Percentiles rank a stretch among this genome's conserved stretches.
Conservation (phyloP, 2,797 vertebrate species). For the Limnodromus scolopaceus region DNA sequence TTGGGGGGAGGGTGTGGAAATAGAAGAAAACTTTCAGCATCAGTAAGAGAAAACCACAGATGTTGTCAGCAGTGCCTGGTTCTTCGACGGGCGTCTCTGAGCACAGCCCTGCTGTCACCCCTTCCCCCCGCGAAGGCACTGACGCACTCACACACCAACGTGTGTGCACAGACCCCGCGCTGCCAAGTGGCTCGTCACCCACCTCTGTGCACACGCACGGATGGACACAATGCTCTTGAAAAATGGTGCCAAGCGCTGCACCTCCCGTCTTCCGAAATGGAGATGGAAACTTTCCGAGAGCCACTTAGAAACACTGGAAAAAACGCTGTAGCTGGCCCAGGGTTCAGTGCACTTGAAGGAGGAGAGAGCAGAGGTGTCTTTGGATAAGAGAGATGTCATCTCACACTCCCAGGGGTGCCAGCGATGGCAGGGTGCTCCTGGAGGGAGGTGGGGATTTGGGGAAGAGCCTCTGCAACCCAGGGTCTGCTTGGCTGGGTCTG, state of each 20-base stretch:
- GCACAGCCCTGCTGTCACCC: background rate
- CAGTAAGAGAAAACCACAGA: background rate
- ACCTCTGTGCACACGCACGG: background rate
- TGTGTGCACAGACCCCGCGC: fast-evolving
- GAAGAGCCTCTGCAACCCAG: background rate
- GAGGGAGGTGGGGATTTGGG: background rate
- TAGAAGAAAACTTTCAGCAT: background rate
- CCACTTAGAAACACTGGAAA: background rate
- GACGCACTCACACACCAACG: fast-evolving
- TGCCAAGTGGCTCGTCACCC: background rate
- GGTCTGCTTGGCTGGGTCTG: background rate
- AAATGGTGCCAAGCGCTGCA: background rate
- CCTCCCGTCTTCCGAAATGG: background rate
- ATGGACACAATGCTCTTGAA: fast-evolving
- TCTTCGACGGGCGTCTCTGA: fast-evolving
- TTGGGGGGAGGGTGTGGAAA: background rate
- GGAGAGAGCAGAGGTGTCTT: background rate
- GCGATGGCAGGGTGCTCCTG: background rate
- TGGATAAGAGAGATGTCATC: background rate
- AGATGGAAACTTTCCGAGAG: background rate
- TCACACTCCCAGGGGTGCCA: background rate
- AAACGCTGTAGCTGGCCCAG: background rate
- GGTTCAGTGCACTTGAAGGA: background rate
- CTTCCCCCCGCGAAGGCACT: fast-evolving
- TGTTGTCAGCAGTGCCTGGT: background rate